Evolutionary conservation across 2,888 invertebrate genomes (phyloP).

Genomic region (Epiblema foenella): DNA sequence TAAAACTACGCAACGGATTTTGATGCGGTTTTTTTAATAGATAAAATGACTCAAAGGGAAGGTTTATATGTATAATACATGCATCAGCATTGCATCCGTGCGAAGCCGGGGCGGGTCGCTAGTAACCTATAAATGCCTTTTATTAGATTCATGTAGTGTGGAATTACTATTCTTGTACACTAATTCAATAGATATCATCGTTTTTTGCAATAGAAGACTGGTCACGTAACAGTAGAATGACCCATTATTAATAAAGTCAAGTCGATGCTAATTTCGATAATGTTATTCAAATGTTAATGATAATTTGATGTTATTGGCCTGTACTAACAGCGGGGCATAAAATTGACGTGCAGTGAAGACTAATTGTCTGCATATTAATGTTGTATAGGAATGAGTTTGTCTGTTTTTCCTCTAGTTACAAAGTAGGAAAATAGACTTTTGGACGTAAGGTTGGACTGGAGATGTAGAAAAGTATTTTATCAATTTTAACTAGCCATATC

Average conservation of each 20-base stretch:
- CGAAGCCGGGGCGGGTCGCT: no score
- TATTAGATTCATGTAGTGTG: no score
- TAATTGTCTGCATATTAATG: neutral
- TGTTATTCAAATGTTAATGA: slow-evolving; percentile 23
- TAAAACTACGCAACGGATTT: no score
- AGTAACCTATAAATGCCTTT: no score
- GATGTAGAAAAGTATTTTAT: neutral
- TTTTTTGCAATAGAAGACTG: no score
- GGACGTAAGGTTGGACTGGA: neutral
- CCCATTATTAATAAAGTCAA: slow-evolving; percentile 8
- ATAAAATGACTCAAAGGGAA: no score
- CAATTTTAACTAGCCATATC: neutral
- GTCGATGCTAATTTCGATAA: slow-evolving; percentile 1
- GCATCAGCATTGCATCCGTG: no score
- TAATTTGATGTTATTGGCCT: slow-evolving; percentile 21
- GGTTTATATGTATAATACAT: no score
- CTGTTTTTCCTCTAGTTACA: neutral
- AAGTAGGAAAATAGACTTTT: neutral
- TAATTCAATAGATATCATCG: no score
- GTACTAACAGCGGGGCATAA: slow-evolving; percentile 12
- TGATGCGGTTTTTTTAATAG: no score
- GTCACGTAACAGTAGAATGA: no score
- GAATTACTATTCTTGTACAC: no score
- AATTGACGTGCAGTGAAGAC: neutral
- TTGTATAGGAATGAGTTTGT: neutral